Conservation (phyloP, 1,140 invertebrate species). For the Hesperophylax magnus region DNA sequence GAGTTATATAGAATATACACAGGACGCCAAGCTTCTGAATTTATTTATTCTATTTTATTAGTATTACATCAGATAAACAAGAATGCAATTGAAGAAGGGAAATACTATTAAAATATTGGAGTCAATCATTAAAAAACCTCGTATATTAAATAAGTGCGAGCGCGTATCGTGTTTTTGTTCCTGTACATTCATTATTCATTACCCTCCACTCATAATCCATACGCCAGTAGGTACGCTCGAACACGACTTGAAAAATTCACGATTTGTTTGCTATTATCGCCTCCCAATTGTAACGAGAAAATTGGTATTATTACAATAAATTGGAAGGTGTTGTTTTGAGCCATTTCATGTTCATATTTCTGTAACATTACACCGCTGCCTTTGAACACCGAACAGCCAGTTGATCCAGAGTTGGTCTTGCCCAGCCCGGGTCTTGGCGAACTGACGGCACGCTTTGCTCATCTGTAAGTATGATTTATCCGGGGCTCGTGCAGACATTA, state of each 20-base stretch:
- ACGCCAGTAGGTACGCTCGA: neutral
- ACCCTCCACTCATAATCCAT: too few species aligned
- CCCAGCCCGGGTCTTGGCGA: neutral
- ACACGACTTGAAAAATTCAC: slow-evolving; percentile 35
- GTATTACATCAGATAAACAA: too few species aligned
- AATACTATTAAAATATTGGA: too few species aligned
- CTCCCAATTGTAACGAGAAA: slow-evolving; percentile 34
- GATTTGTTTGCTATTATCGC: slow-evolving; percentile 34
- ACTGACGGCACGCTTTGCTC: slow-evolving; percentile 29
- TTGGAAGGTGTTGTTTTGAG: slow-evolving; percentile 19
- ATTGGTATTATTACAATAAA: slow-evolving; percentile 43
- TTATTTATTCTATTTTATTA: too few species aligned
- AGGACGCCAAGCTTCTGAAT: too few species aligned
- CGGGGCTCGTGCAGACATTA: slow-evolving; percentile 13
- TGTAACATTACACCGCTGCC: neutral
- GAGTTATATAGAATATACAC: too few species aligned
- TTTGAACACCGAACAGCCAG: neutral
- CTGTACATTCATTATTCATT: too few species aligned
- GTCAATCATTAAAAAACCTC: too few species aligned
- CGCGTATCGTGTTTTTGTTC: too few species aligned
- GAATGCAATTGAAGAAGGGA: too few species aligned
- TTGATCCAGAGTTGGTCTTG: neutral
- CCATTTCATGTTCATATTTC: neutral
- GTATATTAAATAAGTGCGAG: too few species aligned
- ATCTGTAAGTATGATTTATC: slow-evolving; percentile 24